These are phyloP conservation scores for Chroicocephalus ridibundus DNA, from an alignment of 2,113 vertebrate genomes.

Conservation along the genomic window DNA sequence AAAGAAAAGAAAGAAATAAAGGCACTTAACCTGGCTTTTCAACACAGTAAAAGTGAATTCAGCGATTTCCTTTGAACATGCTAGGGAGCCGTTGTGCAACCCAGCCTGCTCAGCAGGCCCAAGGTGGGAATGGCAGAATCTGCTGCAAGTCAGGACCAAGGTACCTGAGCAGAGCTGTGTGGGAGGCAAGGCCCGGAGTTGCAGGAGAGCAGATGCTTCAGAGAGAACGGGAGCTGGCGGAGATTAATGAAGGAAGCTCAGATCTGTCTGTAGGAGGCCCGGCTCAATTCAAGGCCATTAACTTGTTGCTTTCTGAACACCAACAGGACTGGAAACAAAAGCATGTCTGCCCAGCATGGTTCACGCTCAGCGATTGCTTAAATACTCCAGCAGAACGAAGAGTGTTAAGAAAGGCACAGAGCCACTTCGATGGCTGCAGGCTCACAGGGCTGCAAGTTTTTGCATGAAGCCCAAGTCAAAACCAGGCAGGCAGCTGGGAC, in stretches of 20 bases:
- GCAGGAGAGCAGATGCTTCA: neutral
- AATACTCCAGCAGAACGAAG: neutral
- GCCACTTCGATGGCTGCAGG: neutral
- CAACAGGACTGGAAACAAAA: neutral
- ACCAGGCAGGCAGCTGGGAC: neutral
- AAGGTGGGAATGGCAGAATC: neutral
- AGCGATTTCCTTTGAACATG: neutral
- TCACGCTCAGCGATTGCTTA: neutral
- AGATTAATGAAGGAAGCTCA: neutral
- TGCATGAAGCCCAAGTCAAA: slow-evolving; percentile 25
- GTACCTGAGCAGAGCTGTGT: neutral
- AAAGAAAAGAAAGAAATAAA: neutral
- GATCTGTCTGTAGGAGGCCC: neutral
- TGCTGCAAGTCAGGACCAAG: slow-evolving; percentile 8
- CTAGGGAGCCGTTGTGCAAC: neutral
- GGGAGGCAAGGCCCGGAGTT: neutral
- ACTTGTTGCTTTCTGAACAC: slow-evolving; percentile 38
- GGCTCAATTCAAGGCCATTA: neutral
- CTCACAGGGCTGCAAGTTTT: neutral
- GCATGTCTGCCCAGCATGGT: neutral
- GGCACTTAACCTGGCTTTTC: neutral
- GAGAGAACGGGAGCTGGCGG: neutral
- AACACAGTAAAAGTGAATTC: neutral
- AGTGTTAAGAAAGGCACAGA: neutral
- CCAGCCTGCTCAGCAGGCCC: neutral